Evolutionary conservation across 2,888 invertebrate genomes (phyloP), one percentile per base, ranked within the genome.

Genomic region (Thecophora atra): DNA sequence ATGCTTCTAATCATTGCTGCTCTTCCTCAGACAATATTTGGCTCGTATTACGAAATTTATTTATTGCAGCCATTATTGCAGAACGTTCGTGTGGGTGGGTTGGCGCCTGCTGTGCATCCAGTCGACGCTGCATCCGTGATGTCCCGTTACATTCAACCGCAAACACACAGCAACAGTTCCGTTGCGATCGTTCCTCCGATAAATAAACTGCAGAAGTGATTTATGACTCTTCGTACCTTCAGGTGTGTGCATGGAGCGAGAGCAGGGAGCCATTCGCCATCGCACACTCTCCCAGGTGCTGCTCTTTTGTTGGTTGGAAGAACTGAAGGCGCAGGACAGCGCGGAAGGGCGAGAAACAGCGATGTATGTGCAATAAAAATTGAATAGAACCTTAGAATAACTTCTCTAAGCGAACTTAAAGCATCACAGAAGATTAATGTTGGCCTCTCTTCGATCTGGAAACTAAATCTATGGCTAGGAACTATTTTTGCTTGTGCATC

Each of bases 41-140:
- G n/a, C n/a, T n/a, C n/a, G n/a, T n/a, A n/a, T n/a, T n/a, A n/a
- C n/a, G 7, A 37, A 37, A 37, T 37, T 37, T 17, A 51, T 51
- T 51, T 51, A 51, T 51, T 15, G 58, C 64, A 7, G 21, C 15
- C 21, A 47, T 44, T 44, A 64, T 44, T 64, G 44, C 64, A 44
- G 19, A 37, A 37, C 37, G 17, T 28, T 26, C 26, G 26, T 21
- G 7, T 26, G 26, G 15, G 8, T 24, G 13, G 8, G 8, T 24
- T 56, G 7, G 56, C 19, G n/a, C 56, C 17, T 51, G 56, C 19
- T 4, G 15, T 24, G n/a, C 21, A 37, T 37, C 70, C 54, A 62
- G 42, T 28, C 37, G 37, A 37, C n/a, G 37, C 70, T 60, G 70
- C 70, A 70, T 70, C 70, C 73, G 62, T 37, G 67, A 67, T 67